Percentiles rank a stretch among this genome's conserved stretches.
Conservation (phyloP, 2,888 invertebrate species). For the Cryptops parisi region DNA sequence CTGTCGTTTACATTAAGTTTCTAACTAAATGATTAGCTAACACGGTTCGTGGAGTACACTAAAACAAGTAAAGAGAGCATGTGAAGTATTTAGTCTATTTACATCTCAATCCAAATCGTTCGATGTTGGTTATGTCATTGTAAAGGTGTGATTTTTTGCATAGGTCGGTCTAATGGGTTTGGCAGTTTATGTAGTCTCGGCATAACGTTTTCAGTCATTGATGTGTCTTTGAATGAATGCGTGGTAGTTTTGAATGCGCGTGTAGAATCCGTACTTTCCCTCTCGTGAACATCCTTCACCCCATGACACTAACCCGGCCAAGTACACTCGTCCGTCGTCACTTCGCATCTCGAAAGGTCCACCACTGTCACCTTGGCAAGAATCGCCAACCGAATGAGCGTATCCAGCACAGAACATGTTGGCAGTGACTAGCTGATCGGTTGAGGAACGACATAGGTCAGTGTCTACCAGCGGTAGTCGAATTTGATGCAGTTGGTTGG, state of each 20-base stretch:
- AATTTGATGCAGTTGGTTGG: slow-evolving; percentile 22
- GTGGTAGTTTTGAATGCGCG: slow-evolving; percentile 22
- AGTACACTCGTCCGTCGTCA: slow-evolving; percentile 19
- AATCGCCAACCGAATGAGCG: slow-evolving; percentile 22
- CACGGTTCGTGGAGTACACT: too few species aligned
- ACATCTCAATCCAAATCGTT: too few species aligned
- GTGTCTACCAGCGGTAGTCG: slow-evolving; percentile 23
- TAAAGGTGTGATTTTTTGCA: too few species aligned
- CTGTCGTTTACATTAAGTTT: too few species aligned
- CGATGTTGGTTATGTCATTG: too few species aligned
- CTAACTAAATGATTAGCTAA: too few species aligned
- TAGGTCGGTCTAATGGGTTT: too few species aligned
- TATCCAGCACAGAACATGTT: slow-evolving; percentile 25
- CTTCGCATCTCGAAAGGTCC: slow-evolving; percentile 23
- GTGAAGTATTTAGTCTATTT: too few species aligned
- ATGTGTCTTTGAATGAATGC: slow-evolving; percentile 20
- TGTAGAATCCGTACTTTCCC: slow-evolving; percentile 25
- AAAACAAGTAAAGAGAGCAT: too few species aligned
- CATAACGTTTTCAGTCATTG: too few species aligned
- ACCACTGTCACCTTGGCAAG: slow-evolving; percentile 25
- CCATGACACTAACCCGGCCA: slow-evolving; percentile 25
- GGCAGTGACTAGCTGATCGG: slow-evolving; percentile 19
- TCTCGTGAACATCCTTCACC: slow-evolving; percentile 25
- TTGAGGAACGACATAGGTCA: slow-evolving; percentile 20
- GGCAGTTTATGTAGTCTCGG: too few species aligned